These are phyloP conservation scores for Hydra vulgaris DNA, from an alignment of 30 jellyfish, hydroid and myxozoan species.

Conservation along the genomic window DNA sequence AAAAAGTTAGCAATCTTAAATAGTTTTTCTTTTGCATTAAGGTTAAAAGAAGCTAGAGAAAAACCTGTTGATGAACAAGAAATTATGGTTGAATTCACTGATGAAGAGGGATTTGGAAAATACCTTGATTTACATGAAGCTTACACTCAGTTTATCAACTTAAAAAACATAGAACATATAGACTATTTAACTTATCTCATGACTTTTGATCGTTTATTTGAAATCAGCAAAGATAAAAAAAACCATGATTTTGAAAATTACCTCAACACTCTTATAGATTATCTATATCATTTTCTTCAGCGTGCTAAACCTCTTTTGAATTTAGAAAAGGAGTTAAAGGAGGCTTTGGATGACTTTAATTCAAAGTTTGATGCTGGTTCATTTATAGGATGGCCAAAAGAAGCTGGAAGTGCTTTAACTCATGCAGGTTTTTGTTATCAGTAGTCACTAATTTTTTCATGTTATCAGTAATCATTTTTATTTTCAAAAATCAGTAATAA, in stretches of 20 bases:
- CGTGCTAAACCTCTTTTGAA: slow-evolving; percentile 73
- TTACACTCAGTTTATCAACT: slow-evolving; percentile 52
- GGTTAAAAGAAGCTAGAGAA: slow-evolving; percentile 82
- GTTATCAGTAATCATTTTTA: too few species aligned
- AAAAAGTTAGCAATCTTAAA: not conserved
- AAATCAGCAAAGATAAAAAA: slow-evolving; percentile 69
- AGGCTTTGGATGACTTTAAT: slow-evolving; percentile 60
- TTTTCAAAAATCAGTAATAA: too few species aligned
- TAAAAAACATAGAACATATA: slow-evolving; percentile 59
- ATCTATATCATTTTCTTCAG: slow-evolving; percentile 47
- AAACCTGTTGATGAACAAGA: slow-evolving; percentile 93
- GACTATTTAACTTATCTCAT: slow-evolving; percentile 80
- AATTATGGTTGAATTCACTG: slow-evolving; percentile 70
- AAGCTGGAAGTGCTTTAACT: slow-evolving; percentile 86
- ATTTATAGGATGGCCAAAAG: slow-evolving; percentile 99
- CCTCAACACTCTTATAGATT: slow-evolving; percentile 65
- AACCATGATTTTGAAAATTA: slow-evolving; percentile 63
- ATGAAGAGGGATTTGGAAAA: slow-evolving; percentile 93
- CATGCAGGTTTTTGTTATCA: too few species aligned
- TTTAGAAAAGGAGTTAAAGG: slow-evolving; percentile 64
- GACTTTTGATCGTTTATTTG: slow-evolving; percentile 67
- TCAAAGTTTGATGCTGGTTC: slow-evolving; percentile 61
- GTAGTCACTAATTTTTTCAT: too few species aligned
- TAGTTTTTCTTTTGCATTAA: slow-evolving; percentile 5
- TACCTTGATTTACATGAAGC: slow-evolving; percentile 84